Evolutionary conservation across 37 sponge, comb jelly and placozoan genomes (phyloP).

Genomic region (Bolinopsis microptera): DNA sequence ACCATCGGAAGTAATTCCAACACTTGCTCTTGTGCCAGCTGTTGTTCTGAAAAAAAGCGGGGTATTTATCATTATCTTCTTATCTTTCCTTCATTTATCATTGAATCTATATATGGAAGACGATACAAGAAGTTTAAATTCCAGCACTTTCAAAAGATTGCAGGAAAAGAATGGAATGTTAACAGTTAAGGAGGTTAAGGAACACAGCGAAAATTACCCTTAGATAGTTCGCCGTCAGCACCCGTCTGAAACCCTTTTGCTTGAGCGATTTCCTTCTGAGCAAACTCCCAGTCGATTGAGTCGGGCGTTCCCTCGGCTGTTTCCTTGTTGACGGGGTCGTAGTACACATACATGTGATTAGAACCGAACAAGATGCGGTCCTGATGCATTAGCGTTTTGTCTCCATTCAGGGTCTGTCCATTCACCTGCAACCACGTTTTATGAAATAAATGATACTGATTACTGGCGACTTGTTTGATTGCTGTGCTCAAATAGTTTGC

Average conservation of each 20-base stretch:
- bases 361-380: conserved; percentile 69
- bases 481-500: too few relatives aligned
- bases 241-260: conserved; percentile 54
- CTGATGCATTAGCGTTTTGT: conserved; percentile 57
- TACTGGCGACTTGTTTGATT: too few relatives aligned
- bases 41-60: conserved; percentile 59
- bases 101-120: too few relatives aligned
- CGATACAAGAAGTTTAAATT: too few relatives aligned
- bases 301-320: conserved; percentile 33
- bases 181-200: too few relatives aligned
- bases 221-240: not conserved
- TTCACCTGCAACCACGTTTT: conserved; percentile 40
- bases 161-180: too few relatives aligned
- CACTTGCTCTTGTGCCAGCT: conserved; percentile 68
- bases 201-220: conserved; percentile 15
- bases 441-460: not conserved
- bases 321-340: conserved; percentile 54
- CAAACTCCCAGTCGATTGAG: conserved; percentile 67
- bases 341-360: conserved; percentile 67
- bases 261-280: conserved; percentile 70
- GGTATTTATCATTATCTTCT: not conserved
- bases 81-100: not conserved
- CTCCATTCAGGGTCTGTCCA: conserved; percentile 66
- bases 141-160: too few relatives aligned
- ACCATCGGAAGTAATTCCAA: conserved; percentile 69